phyloP scores from a whole-genome alignment of 2,888 invertebrate genomes.

The Scrobipalpa atriplicella region DNA sequence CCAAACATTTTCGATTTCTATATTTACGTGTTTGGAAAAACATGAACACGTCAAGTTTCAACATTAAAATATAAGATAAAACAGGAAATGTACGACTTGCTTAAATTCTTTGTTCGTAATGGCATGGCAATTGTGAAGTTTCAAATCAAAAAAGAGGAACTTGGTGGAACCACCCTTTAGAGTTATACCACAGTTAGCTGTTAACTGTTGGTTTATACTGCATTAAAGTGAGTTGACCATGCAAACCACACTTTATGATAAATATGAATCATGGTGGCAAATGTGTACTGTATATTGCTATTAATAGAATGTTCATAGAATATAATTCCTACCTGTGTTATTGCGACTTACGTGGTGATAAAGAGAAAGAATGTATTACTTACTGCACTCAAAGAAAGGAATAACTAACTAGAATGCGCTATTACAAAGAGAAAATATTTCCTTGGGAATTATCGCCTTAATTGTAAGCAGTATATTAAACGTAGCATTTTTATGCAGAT shows the following conservation, averaged over 20 bases:
- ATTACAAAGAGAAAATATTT: not conserved
- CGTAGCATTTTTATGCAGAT: too few relatives aligned
- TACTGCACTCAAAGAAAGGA: not conserved
- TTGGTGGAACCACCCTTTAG: not conserved
- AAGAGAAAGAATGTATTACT: not conserved
- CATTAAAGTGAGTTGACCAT: constrained; percentile 33
- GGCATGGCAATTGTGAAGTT: too few relatives aligned
- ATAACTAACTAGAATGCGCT: not conserved
- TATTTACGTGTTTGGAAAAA: too few relatives aligned
- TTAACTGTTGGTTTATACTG: constrained; percentile 31
- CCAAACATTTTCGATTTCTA: too few relatives aligned
- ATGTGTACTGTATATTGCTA: not conserved
- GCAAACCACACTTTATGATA: constrained; percentile 30
- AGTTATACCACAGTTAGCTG: constrained; percentile 28
- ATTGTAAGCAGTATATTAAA: too few relatives aligned
- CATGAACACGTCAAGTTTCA: too few relatives aligned
- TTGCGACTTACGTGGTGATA: not conserved
- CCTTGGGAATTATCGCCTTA: not conserved
- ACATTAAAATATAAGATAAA: too few relatives aligned
- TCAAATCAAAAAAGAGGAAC: not conserved
- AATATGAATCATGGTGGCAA: constrained; percentile 8
- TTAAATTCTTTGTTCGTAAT: too few relatives aligned
- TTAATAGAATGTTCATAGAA: not conserved
- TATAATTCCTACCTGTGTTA: constrained; percentile 1
- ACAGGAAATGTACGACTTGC: too few relatives aligned